phyloP scores from a whole-genome alignment of 1,140 invertebrate genomes.

The Luehdorfia chinensis region DNA sequence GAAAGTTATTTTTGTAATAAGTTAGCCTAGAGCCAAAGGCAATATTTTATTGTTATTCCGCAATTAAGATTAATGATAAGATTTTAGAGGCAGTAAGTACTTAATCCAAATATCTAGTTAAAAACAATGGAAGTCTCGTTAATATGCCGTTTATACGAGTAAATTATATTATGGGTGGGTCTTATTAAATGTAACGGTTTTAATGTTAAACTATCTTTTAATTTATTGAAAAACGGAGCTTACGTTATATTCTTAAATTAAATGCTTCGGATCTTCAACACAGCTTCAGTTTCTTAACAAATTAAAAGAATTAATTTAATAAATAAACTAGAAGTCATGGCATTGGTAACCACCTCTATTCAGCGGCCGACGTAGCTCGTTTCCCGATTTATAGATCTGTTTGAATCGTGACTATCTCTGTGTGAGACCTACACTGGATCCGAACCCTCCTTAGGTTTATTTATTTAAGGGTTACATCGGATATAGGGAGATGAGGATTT shows the following conservation, averaged over 20 bases:
- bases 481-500: too few species aligned
- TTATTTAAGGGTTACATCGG: too few species aligned
- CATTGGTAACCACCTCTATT: too few species aligned
- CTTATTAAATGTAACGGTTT: constrained; percentile 17
- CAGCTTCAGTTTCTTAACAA: too few species aligned
- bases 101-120: constrained; percentile 70
- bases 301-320: too few species aligned
- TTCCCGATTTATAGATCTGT: too few species aligned
- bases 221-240: background rate
- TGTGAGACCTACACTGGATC: too few species aligned
- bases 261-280: background rate
- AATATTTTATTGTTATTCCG: constrained; percentile 74
- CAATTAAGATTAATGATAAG: constrained; percentile 76
- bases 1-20: constrained; percentile 39
- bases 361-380: too few species aligned
- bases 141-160: constrained; percentile 51
- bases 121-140: constrained; percentile 50
- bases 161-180: constrained; percentile 49
- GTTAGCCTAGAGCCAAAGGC: constrained; percentile 28
- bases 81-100: constrained; percentile 67
- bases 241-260: background rate
- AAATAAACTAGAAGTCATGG: too few species aligned
- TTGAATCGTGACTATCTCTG: too few species aligned
- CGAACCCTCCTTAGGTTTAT: too few species aligned
- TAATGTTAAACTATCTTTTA: background rate